Base-by-base conservation (phyloP, 2,113 vertebrate genomes). In the Hyperoodon ampullatus region DNA sequence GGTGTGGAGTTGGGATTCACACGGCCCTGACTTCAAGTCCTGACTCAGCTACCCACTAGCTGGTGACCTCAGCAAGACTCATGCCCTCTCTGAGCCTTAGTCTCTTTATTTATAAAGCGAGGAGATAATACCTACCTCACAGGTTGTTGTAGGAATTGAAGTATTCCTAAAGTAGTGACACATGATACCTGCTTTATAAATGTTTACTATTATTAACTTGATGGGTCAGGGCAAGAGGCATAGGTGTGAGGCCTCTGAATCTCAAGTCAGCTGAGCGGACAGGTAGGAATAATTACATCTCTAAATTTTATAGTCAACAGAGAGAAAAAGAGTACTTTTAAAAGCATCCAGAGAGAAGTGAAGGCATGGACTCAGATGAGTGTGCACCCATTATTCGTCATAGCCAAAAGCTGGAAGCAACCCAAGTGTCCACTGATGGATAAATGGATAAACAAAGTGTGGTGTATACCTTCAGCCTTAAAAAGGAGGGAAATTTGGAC, bases 301-400 rank as follows among this genome's bases (percentile, higher is more conserved):
- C 16, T 78, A n/a, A 44, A 60, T 84, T 42, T 81, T 63, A 26
- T 33, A 75, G 78, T 80, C 35, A 78, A 19, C 15, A 61, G 30
- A 88, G 24, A 77, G 42, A 58, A 47, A 50, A 71, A 35, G 12
- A 63, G 53, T 18, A 9, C 61, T 82, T 82, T 68, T 6, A 30
- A 42, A 90, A 86, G 53, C 28, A 77, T 23, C n/a, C 11, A 26
- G 19, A 88, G 30, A 50, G 47, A 81, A 65, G 65, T 24, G 58
- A 75, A 74, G 58, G 23, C 21, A 75, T 21, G 2, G 39, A 47
- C 33, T 19, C 30, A 24, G 50, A 3, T 24, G 28, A 14, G 6
- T 61, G 23, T 15, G 4, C 0, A 6, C 6, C 0, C 13, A 1
- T n/a, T 21, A 24, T n/a, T 66, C 1, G 6, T 3, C 5, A 11